phyloP scores from a whole-genome alignment of 2,888 invertebrate species.

The Drosophila villosipedis region DNA sequence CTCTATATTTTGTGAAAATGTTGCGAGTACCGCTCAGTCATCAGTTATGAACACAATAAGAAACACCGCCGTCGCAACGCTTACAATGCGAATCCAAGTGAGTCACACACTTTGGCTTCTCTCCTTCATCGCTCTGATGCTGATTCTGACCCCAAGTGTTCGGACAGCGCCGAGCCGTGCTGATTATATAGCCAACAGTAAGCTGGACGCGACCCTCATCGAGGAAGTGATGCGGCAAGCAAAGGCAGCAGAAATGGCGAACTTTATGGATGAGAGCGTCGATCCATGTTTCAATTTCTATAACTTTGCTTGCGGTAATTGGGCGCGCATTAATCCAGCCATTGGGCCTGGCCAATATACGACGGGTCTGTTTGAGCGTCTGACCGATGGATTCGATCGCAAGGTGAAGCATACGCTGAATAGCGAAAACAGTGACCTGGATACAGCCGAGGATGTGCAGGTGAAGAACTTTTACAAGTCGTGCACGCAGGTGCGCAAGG shows the following conservation, averaged over 20 bases:
- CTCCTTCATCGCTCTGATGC: constrained; percentile 11
- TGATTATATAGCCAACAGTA: constrained; percentile 17
- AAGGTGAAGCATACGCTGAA: constrained; percentile 66
- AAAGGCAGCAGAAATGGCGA: constrained; percentile 72
- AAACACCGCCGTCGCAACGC: constrained; percentile 18
- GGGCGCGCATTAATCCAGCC: constrained; percentile 70
- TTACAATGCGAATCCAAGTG: constrained; percentile 7
- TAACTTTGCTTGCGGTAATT: constrained; percentile 82
- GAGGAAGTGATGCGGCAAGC: constrained; percentile 56
- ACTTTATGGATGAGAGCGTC: constrained; percentile 70
- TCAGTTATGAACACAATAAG: constrained; percentile 5
- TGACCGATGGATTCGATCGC: constrained; percentile 66
- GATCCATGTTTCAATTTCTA: constrained; percentile 83
- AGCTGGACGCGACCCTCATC: constrained; percentile 1
- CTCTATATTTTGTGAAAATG: constrained; percentile 4
- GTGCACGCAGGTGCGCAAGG: constrained; percentile 52
- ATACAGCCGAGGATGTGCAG: constrained; percentile 70
- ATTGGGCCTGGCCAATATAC: constrained; percentile 19
- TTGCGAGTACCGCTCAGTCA: constrained; percentile 21
- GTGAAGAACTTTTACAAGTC: constrained; percentile 82
- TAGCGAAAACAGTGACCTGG: constrained; percentile 29
- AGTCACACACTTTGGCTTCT: constrained; percentile 15
- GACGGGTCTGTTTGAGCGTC: constrained; percentile 76
- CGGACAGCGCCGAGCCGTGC: constrained; percentile 6
- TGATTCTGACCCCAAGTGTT: neutral